These are phyloP conservation scores for Porites divaricata DNA, from an alignment of 92 coral and sea anemone species.

Conservation along the genomic window DNA sequence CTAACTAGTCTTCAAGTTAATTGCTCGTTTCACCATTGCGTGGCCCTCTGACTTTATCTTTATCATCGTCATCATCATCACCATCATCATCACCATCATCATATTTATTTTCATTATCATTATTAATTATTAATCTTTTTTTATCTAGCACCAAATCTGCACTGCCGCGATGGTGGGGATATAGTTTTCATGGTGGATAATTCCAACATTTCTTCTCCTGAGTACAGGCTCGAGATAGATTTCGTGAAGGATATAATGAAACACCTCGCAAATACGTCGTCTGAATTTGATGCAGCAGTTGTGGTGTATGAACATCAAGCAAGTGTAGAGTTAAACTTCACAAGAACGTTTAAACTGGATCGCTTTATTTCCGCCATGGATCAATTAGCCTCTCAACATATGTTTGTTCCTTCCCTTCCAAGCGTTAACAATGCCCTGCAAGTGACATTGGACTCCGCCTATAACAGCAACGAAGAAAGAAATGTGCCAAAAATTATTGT, in stretches of 20 bases:
- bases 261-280: background rate
- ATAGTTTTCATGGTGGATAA: constrained; percentile 3
- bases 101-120: no score
- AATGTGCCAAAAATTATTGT: background rate
- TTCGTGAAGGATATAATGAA: background rate
- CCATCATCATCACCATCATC: no score
- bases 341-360: background rate
- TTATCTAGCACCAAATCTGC: background rate
- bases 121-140: no score
- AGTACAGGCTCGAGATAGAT: background rate
- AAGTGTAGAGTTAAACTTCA: background rate
- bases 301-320: background rate
- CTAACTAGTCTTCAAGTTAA: no score
- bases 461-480: background rate
- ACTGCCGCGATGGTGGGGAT: background rate
- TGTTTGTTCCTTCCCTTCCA: background rate
- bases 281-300: background rate
- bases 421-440: background rate
- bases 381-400: background rate
- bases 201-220: background rate
- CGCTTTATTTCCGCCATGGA: background rate
- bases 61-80: no score
- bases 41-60: no score
- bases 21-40: no score
- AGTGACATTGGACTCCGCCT: background rate